Percentiles rank a stretch among this genome's conserved stretches.
Evolutionary conservation across 2,888 invertebrate species (phyloP).

Genomic region (Brachyopa scutellaris): DNA sequence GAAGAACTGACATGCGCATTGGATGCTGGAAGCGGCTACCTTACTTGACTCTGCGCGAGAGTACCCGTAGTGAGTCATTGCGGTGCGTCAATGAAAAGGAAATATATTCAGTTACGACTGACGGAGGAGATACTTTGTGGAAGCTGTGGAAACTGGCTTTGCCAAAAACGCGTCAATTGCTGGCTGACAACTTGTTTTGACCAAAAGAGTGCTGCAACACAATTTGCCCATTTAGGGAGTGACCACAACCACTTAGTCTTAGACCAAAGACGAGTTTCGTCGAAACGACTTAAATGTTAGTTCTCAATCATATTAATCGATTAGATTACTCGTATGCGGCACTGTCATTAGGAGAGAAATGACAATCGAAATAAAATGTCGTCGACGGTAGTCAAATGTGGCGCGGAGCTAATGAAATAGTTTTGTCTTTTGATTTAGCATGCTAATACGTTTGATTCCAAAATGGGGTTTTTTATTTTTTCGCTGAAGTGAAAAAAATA

Average conservation of each 20-base stretch:
- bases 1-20: conserved; percentile 57
- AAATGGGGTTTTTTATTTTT: background rate
- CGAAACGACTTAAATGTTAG: conserved; percentile 45
- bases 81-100: conserved; percentile 45
- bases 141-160: conserved; percentile 63
- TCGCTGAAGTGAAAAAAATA: too few relatives aligned
- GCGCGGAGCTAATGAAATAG: conserved; percentile 6
- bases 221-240: conserved; percentile 57
- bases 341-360: conserved; percentile 31
- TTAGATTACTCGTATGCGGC: too few relatives aligned
- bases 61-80: conserved; percentile 49
- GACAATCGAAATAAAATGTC: conserved; percentile 42
- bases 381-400: conserved; percentile 6
- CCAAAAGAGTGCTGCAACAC: conserved; percentile 51
- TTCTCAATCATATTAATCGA: conserved; percentile 70
- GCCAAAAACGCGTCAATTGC: conserved; percentile 37
- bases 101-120: conserved; percentile 66
- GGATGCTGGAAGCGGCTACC: conserved; percentile 48
- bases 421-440: conserved; percentile 1
- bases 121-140: background rate
- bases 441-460: conserved; percentile 30
- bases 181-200: conserved; percentile 46
- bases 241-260: conserved; percentile 45
- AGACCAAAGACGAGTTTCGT: conserved; percentile 22
- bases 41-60: too few relatives aligned